Base-by-base conservation (phyloP, 2,797 vertebrate species). In the Chiroxiphia lanceolata region DNA sequence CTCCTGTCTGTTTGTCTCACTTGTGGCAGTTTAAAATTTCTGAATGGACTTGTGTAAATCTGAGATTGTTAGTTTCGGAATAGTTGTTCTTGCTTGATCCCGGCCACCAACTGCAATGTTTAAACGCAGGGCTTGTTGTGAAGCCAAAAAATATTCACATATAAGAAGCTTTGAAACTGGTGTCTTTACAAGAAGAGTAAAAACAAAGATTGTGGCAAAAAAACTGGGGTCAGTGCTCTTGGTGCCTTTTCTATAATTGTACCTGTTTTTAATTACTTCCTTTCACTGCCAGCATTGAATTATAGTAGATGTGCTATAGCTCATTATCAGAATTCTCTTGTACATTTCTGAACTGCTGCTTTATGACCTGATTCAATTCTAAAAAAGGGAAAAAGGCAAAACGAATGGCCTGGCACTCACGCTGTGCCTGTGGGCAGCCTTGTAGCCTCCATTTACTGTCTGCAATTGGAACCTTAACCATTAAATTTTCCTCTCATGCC, bases 191-290 rank as follows among this genome's bases (percentile, higher is more conserved):
- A 96, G 95, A 97, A 97, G 95, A 95, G 93, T 90, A 90, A 96
- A 97, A 91, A 96, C 93, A 95, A 96, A 97, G 97, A 96, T 97
- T 84, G 97, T 97, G 97, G 96, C 97, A 89, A 97, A 97, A 95
- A 95, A 97, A 92, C 97, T 97, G 98, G 98, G 98, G 98, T 98
- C 98, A 98, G 97, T 98, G 98, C 98, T 98, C 98, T 98, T 98
- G 98, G 97, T 98, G 98, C 98, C 98, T 98, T 98, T 98, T 98
- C 98, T 98, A 97, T 97, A 98, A 98, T 97, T 97, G 97, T 98
- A 98, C 97, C 97, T 97, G 97, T 98, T 97, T 98, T 98, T 97
- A 98, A 98, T 98, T 97, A 94, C 97, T 98, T 98, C 98, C 97
- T 98, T 98, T 98, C 98, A 98, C 98, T 98, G 98, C 98, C 98